Conservation (phyloP, 2,113 vertebrate genomes). For the Thryonomys swinderianus region DNA sequence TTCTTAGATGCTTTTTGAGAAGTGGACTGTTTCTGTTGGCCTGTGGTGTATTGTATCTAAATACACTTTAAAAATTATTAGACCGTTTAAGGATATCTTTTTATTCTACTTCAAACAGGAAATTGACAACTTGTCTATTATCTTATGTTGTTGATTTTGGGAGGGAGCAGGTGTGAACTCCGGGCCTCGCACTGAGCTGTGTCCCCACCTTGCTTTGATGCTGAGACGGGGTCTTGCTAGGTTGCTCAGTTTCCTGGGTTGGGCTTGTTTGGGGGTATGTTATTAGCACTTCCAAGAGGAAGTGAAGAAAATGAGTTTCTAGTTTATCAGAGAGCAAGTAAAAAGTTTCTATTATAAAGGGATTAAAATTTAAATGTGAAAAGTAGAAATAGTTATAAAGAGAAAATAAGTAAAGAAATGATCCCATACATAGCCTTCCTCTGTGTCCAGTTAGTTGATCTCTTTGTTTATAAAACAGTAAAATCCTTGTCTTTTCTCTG, state of each 20-base stretch:
- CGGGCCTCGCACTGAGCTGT: neutral
- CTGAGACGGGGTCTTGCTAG: neutral
- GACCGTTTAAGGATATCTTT: neutral
- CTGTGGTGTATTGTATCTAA: neutral
- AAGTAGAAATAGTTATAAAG: conserved; percentile 45
- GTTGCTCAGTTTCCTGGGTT: neutral
- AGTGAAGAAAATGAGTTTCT: conserved; percentile 36
- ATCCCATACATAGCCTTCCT: conserved; percentile 36
- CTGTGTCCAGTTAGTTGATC: neutral
- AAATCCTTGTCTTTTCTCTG: conserved; percentile 20
- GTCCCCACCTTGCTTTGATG: neutral
- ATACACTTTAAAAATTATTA: neutral
- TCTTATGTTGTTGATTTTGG: neutral
- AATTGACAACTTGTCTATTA: neutral
- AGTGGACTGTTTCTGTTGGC: neutral
- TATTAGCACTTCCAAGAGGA: conserved; percentile 35
- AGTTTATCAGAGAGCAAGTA: neutral
- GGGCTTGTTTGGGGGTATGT: neutral
- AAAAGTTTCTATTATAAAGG: conserved; percentile 2
- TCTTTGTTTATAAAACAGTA: conserved; percentile 47
- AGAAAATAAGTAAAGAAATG: conserved; percentile 2
- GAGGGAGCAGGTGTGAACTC: neutral
- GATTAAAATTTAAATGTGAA: conserved; percentile 36
- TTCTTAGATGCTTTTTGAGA: neutral
- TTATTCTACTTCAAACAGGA: neutral